Percentiles rank a stretch among this genome's conserved stretches.
phyloP scores from a whole-genome alignment of 2,888 invertebrate species.

The Graphium colonna region DNA sequence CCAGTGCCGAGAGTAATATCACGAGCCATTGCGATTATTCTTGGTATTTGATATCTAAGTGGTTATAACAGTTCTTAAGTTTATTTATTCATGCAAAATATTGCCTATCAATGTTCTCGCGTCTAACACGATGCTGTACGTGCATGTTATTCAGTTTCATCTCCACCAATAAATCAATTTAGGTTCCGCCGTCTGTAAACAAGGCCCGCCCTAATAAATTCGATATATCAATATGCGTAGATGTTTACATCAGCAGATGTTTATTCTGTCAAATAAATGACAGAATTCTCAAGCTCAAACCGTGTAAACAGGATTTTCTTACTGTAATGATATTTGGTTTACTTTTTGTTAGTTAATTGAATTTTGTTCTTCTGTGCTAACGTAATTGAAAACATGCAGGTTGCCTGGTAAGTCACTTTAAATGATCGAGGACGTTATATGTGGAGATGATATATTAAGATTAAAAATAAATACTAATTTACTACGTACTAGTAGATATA shows the following conservation, averaged over 20 bases:
- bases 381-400: no score
- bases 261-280: no score
- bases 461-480: no score
- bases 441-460: no score
- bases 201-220: constrained; percentile 12
- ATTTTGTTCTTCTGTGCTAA: constrained; percentile 7
- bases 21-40: neutral
- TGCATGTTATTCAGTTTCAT: constrained; percentile 11
- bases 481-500: no score
- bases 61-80: no score
- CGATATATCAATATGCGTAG: constrained; percentile 11
- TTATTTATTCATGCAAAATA: neutral
- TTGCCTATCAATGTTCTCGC: neutral
- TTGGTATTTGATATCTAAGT: no score
- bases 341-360: neutral
- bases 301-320: neutral
- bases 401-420: no score
- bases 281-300: neutral
- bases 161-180: constrained; percentile 22
- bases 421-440: no score
- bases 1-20: neutral
- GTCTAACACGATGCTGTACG: neutral
- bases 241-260: constrained; percentile 6
- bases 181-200: constrained; percentile 15
- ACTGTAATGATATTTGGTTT: neutral